These are phyloP conservation scores for Synergus japonicus DNA, from an alignment of 2,888 invertebrate species.

Conservation along the genomic window DNA sequence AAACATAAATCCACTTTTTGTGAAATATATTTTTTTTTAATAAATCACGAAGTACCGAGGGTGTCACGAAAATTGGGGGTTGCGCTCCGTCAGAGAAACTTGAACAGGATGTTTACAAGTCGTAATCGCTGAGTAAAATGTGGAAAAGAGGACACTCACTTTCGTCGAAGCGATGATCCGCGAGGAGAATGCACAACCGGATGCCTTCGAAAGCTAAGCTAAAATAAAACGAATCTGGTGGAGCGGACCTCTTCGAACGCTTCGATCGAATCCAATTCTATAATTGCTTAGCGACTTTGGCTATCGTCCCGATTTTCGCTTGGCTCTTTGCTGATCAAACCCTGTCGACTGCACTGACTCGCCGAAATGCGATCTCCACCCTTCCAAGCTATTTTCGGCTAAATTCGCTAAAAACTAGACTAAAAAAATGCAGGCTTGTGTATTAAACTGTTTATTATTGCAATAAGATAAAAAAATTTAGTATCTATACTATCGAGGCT, in stretches of 20 bases:
- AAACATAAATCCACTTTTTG: neutral
- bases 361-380: conserved; percentile 76
- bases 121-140: conserved; percentile 45
- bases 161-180: conserved; percentile 63
- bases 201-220: conserved; percentile 75
- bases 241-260: conserved; percentile 69
- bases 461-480: conserved; percentile 6
- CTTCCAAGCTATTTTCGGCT: conserved; percentile 74
- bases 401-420: conserved; percentile 52
- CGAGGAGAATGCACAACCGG: conserved; percentile 74
- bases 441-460: conserved; percentile 33
- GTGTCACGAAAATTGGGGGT: conserved; percentile 4
- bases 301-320: conserved; percentile 72
- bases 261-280: conserved; percentile 74
- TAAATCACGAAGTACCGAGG: conserved; percentile 11
- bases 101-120: conserved; percentile 44
- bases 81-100: neutral
- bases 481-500: neutral
- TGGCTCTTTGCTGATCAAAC: conserved; percentile 65
- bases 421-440: conserved; percentile 1
- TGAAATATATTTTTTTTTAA: neutral
- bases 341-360: conserved; percentile 64
- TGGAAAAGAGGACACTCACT: conserved; percentile 63
- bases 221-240: conserved; percentile 75
- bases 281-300: conserved; percentile 75